A percentile compares a stretch with the other conserved stretches of the same genome.
phyloP scores from a whole-genome alignment of 2,888 invertebrate species.

The Baronia brevicornis region DNA sequence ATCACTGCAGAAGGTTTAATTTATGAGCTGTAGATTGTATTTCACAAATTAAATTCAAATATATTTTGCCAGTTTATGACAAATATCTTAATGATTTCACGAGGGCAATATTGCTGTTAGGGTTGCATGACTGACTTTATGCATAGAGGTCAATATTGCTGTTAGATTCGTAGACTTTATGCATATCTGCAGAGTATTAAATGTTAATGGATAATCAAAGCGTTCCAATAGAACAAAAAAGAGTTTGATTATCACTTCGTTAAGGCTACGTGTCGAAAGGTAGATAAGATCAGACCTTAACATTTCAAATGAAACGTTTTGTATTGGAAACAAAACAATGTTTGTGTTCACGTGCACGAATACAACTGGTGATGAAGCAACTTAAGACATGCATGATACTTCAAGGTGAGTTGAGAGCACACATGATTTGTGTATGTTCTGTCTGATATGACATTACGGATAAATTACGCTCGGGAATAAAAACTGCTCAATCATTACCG shows the following conservation, averaged over 20 bases:
- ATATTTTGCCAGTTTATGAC: too few species aligned
- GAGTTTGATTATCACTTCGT: constrained; percentile 8
- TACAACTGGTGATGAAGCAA: constrained; percentile 20
- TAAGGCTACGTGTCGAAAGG: constrained; percentile 12
- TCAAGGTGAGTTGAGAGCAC: constrained; percentile 38
- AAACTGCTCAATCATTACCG: constrained; percentile 33
- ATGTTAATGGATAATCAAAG: constrained; percentile 11
- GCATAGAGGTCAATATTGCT: too few species aligned
- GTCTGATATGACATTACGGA: constrained; percentile 34
- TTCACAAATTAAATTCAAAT: too few species aligned
- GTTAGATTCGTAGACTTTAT: too few species aligned
- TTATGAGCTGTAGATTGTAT: too few species aligned
- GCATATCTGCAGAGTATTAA: too few species aligned
- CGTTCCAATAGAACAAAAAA: constrained; percentile 9
- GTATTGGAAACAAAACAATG: constrained; percentile 18
- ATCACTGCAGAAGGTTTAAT: too few species aligned
- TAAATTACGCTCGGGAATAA: constrained; percentile 44
- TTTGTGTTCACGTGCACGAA: constrained; percentile 21
- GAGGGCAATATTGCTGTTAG: too few species aligned
- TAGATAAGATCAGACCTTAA: constrained; percentile 16
- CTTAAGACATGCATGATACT: constrained; percentile 28
- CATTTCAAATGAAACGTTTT: constrained; percentile 15
- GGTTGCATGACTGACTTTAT: too few species aligned
- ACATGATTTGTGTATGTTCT: constrained; percentile 18
- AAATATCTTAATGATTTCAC: too few species aligned